Percentiles rank a stretch among this genome's conserved stretches.
Evolutionary conservation across 2,888 invertebrate species (phyloP).

Genomic region (Halictus quadricinctus): DNA sequence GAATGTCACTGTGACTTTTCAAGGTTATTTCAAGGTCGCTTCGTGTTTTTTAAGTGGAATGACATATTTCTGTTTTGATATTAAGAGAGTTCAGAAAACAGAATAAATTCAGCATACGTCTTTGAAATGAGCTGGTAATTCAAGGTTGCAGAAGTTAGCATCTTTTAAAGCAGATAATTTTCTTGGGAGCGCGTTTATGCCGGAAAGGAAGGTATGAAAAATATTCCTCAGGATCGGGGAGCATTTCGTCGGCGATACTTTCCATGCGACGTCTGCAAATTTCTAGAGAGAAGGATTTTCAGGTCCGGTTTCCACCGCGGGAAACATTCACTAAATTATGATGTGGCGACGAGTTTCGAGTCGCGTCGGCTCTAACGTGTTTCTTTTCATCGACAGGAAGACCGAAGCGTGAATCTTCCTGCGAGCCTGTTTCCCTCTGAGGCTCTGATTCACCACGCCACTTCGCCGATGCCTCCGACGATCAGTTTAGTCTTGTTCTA

Average conservation of each 20-base stretch:
- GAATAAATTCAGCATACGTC: too few species aligned
- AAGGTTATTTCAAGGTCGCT: too few species aligned
- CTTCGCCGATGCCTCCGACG: slow-evolving; percentile 2
- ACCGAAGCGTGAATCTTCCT: slow-evolving; percentile 31
- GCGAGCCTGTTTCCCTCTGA: slow-evolving; percentile 37
- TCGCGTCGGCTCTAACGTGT: background rate
- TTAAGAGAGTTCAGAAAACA: too few species aligned
- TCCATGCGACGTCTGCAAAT: background rate
- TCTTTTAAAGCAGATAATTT: too few species aligned
- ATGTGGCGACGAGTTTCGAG: background rate
- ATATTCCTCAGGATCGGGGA: background rate
- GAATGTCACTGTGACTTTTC: too few species aligned
- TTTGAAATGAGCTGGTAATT: too few species aligned
- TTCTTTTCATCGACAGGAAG: background rate
- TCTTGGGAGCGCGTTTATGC: background rate
- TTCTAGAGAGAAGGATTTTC: background rate
- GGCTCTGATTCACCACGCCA: slow-evolving; percentile 32
- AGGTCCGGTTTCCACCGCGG: slow-evolving; percentile 22
- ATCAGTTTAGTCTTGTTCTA: slow-evolving; percentile 48
- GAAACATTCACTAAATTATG: background rate
- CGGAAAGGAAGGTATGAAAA: background rate
- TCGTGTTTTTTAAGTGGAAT: too few species aligned
- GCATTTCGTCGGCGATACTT: background rate
- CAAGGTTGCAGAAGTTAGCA: too few species aligned
- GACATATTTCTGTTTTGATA: too few species aligned